phyloP scores from a whole-genome alignment of 2,797 vertebrate genomes.

The Sebastes vulpes region DNA sequence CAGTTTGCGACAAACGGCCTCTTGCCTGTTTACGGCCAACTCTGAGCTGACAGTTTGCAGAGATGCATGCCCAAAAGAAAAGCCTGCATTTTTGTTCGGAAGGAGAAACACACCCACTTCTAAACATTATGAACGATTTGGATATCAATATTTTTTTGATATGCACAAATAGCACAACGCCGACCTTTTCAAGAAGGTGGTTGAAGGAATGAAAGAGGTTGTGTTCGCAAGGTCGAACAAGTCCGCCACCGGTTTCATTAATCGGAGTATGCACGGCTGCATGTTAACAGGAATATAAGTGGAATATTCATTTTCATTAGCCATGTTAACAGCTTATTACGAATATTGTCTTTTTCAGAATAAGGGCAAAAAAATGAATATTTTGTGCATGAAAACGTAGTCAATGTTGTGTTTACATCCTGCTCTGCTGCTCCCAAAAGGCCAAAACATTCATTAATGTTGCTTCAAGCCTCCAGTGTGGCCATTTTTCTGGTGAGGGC shows the following conservation, averaged over 20 bases:
- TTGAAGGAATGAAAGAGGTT: neutral
- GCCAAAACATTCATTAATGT: neutral
- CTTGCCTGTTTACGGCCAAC: too few species aligned
- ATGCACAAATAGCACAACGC: too few species aligned
- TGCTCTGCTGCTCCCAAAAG: neutral
- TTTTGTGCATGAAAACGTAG: neutral
- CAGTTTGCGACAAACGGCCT: too few species aligned
- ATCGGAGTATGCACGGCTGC: neutral
- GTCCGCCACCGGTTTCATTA: neutral
- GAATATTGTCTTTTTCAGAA: neutral
- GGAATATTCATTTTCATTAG: neutral
- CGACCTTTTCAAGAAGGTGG: neutral
- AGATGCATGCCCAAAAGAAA: neutral
- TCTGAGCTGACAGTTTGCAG: neutral
- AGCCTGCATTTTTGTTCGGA: neutral
- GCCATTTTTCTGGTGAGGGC: neutral
- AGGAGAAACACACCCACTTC: neutral
- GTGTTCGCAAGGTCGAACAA: neutral
- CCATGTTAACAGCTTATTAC: neutral
- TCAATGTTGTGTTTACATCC: neutral
- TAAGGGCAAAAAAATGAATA: rapidly evolving
- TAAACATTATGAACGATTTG: neutral
- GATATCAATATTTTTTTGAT: neutral
- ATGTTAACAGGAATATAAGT: neutral
- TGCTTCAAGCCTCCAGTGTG: neutral